A percentile compares a stretch with the other conserved stretches of the same genome.
Evolutionary conservation across 2,113 vertebrate genomes (phyloP).

Genomic region (Pangasianodon gigas): DNA sequence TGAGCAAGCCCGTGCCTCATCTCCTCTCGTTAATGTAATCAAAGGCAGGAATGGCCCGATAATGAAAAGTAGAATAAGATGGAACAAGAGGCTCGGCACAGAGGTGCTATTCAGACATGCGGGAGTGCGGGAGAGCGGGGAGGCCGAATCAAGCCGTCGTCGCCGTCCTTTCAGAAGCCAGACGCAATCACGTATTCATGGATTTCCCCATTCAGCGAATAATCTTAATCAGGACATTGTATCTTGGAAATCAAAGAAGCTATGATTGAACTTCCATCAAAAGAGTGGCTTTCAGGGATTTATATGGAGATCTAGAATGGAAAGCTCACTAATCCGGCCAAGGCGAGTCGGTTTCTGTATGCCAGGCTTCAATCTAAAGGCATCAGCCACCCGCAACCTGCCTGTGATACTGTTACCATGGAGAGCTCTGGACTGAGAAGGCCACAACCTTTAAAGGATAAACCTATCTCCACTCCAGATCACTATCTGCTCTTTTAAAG

Average conservation of each 20-base stretch:
- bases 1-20: constrained; percentile 34
- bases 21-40: constrained; percentile 51
- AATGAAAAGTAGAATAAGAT: constrained; percentile 50
- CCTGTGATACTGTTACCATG: constrained; percentile 47
- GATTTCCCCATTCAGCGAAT: constrained; percentile 51
- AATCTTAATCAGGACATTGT: constrained; percentile 59
- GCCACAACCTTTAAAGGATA: constrained; percentile 47
- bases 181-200: constrained; percentile 55
- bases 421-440: constrained; percentile 45
- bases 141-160: constrained; percentile 33
- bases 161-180: constrained; percentile 34
- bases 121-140: background rate
- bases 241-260: constrained; percentile 54
- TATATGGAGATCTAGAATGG: constrained; percentile 53
- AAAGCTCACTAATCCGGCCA: constrained; percentile 28
- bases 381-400: constrained; percentile 19
- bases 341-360: constrained; percentile 36
- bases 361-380: constrained; percentile 32
- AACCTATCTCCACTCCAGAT: constrained; percentile 43
- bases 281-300: constrained; percentile 51
- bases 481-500: constrained; percentile 31
- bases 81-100: constrained; percentile 43
- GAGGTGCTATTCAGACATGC: constrained; percentile 43
- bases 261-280: constrained; percentile 56
- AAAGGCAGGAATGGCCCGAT: constrained; percentile 35